Evolutionary conservation across 2,888 invertebrate species (phyloP), one percentile per base, ranked within the genome.

Genomic region (Bombylius discolor): DNA sequence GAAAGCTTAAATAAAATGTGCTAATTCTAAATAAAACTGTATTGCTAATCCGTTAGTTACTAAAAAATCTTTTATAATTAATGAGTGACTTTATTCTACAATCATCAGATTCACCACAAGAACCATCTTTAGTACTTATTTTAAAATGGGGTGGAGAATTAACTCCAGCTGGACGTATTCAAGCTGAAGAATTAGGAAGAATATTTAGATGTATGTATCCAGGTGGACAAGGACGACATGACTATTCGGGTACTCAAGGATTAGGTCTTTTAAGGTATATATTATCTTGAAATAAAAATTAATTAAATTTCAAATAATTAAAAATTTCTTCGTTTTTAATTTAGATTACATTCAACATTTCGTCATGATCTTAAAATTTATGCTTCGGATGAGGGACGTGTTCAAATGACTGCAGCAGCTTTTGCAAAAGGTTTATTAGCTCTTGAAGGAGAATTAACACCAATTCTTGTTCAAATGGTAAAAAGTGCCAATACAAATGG

Each of bases 181-280:
- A 98, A 77, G 97, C 98, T 0, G 97, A 98, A 77, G 95, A 97
- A 75, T 76, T 98, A 62, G 99, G 99, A 48, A 82, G 96, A 64
- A 95, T 98, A 71, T 99, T 99, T 79, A 86, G 99, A 62, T 98
- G 98, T 81, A 95, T 99, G 89, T 99, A 99, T 76, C 99, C 99
- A 12, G 97, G 96, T 56, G 96, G 96, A 62, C 95, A 95, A 83
- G 90, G 90, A 70, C 82, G 89, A 68, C 88, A 89, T 71, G 95
- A 83, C 79, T 96, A 87, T 78, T 90, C 83, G 62, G 87, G 93
- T 48, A 93, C 95, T 4, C 96, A 96, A 75, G 99, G 99, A 0
- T 78, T 99, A 49, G 99, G 99, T 1, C 80, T 99, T 8, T 80
- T 99, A 33, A 79, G 94, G 61, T 72, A 13, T 47, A 31, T 31